Conservation (phyloP, 2,888 invertebrate species). For the Lasioglossum pauxillum region DNA sequence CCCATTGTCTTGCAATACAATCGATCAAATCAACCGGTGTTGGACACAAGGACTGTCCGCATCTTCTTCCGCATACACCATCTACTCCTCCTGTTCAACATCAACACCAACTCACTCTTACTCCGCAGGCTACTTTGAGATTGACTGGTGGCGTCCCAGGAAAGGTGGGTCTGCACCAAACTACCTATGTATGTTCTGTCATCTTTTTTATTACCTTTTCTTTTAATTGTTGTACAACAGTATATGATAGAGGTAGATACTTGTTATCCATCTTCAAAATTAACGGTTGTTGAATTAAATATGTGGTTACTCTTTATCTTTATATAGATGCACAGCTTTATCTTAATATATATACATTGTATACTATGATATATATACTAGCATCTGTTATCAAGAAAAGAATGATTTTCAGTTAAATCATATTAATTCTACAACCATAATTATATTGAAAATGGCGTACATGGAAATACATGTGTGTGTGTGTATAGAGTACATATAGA, state of each 20-base stretch:
- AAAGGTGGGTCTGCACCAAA: constrained; percentile 92
- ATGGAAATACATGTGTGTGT: constrained; percentile 50
- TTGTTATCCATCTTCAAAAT: constrained; percentile 56
- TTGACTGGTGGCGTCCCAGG: constrained; percentile 97
- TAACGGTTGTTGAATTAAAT: constrained; percentile 66
- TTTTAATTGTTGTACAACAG: constrained; percentile 71
- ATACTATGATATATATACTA: background rate
- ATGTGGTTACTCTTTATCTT: constrained; percentile 50
- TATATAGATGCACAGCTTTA: constrained; percentile 41
- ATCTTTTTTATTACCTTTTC: constrained; percentile 81
- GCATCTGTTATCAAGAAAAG: constrained; percentile 18
- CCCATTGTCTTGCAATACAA: constrained; percentile 81
- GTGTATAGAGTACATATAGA: background rate
- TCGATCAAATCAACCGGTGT: constrained; percentile 80
- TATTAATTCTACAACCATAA: constrained; percentile 55
- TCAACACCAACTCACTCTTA: constrained; percentile 85
- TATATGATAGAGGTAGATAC: constrained; percentile 73
- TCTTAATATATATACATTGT: background rate
- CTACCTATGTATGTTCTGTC: constrained; percentile 85
- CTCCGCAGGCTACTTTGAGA: constrained; percentile 98
- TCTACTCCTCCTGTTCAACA: constrained; percentile 84
- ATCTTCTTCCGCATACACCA: constrained; percentile 89
- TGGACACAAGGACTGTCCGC: constrained; percentile 88
- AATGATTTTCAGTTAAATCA: constrained; percentile 13
- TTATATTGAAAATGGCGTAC: constrained; percentile 51